Evolutionary conservation across 2,797 vertebrate genomes (phyloP), one percentile per base, ranked within the genome.

Genomic region (Platyrinchus mystaceus): DNA sequence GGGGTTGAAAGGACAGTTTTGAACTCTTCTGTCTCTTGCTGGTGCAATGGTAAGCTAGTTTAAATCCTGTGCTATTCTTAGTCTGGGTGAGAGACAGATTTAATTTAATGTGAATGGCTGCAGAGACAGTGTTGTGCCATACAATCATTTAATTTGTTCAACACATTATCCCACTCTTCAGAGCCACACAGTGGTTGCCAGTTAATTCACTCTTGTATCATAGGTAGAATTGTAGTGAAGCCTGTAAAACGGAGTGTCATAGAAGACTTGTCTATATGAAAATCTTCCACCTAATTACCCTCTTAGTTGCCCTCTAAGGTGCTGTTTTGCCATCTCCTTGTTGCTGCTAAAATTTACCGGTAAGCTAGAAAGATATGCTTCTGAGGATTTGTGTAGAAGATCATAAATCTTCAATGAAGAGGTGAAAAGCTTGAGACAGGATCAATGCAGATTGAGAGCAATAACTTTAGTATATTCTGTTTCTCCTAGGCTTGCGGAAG

Each of bases 241-340:
- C 77, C 64, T 84, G 39, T 80, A 79, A 91, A 46, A 94, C 15
- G 50, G 83, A 87, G 53, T 70, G 52, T 90, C 30, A 62, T 39
- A 53, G 58, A 90, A 95, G 47, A 71, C 50, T 79, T 76, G 28
- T 70, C 90, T 93, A 11, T 78, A 64, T 64, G 90, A 92, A 95
- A 78, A 90, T 81, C 71, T 96, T 81, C 49, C 52, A 44, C 63
- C 80, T 93, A 95, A 93, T 84, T 93, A 80, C 26, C 34, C 67
- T 84, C n/a, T 79, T 87, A 71, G 50, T 86, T 93, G 36, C 66
- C 87, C 55, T 53, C 74, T 68, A 71, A 90, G 39, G 37, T 79
- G 70, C 20, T 84, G 9, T 89, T 93, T 80, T 93, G 71, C 28
- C 56, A 70, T 62, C 50, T 89, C 23, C 22, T 32, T 55, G 34